Evolutionary conservation across 2,888 invertebrate species (phyloP), one percentile per base, ranked within the genome.

Genomic region (Oeneis ivallda): DNA sequence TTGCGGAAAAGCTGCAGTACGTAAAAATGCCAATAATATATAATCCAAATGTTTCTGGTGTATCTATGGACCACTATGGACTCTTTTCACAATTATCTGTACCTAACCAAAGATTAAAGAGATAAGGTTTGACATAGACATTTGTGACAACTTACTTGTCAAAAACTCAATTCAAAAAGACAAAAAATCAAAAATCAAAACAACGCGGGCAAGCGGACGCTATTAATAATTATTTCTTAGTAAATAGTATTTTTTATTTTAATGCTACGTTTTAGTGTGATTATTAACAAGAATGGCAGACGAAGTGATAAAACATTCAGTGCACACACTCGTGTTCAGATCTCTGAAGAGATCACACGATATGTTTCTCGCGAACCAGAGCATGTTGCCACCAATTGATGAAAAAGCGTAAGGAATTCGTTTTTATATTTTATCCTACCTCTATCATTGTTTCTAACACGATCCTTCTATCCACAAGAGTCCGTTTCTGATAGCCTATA

Each of bases 321-420:
- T 99, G 0, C 99, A 99, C 83, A 99, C 98, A 0, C 90, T 99
- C 70, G 98, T 99, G 71, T 99, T 99, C 84, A 94, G 99, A 73
- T 99, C 99, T 8, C 86, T 99, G 71, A 99, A 99, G 86, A 93
- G 99, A 79, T 98, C 98, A 0, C 99, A 99, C 84, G 99, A 99
- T 86, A 96, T 99, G 96, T 99, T 99, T 85, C 92, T 98, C 56
- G 94, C 96, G 13, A 98, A 98, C 83, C 98, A 98, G 82, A 96
- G 96, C 32, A 89, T 94, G 69, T 88, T 98, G 62, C 98, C 98
- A 5, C 95, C 96, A 60, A 93, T 95, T 50, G 98, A 98, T 84
- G 95, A 96, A 62, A 94, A 93, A 82, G 95, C 97, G 97, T 97
- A 93, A 94, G 95, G 92, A 71, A 37, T 49, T 17, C 26, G 34